Evolutionary conservation across 2,113 vertebrate genomes (phyloP).

Genomic region (Tichodroma muraria): DNA sequence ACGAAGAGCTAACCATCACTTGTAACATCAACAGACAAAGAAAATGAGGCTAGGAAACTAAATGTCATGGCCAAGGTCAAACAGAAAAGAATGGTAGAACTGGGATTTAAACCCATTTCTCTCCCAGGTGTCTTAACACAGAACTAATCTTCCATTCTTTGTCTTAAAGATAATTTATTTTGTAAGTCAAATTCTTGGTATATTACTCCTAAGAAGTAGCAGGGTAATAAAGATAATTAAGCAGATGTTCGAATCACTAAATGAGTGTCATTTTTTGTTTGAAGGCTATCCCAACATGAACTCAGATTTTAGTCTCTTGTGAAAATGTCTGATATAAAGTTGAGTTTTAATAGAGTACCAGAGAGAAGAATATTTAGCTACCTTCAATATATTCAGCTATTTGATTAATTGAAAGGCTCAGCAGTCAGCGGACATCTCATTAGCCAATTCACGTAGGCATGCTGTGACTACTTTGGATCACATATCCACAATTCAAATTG

Average conservation of each 20-base stretch:
- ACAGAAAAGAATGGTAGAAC: background rate
- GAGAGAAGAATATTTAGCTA: slow-evolving; percentile 27
- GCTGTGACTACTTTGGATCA: slow-evolving; percentile 64
- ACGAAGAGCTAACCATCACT: background rate
- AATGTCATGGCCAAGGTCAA: slow-evolving; percentile 20
- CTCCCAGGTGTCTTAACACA: slow-evolving; percentile 18
- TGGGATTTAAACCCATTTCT: slow-evolving; percentile 14
- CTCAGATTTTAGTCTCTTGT: slow-evolving; percentile 46
- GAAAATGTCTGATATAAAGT: slow-evolving; percentile 22
- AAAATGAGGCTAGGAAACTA: background rate
- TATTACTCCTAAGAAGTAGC: slow-evolving; percentile 25
- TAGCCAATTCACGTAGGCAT: slow-evolving; percentile 59
- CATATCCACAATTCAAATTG: slow-evolving; percentile 48
- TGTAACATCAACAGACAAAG: background rate
- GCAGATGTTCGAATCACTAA: slow-evolving; percentile 33
- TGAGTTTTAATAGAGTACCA: slow-evolving; percentile 45
- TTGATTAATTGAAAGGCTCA: slow-evolving; percentile 62
- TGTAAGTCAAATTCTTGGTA: slow-evolving; percentile 18
- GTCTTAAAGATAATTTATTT: slow-evolving; percentile 44
- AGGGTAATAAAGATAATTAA: slow-evolving; percentile 54
- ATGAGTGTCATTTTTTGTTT: slow-evolving; percentile 45
- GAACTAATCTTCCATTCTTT: slow-evolving; percentile 25
- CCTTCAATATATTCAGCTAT: slow-evolving; percentile 37
- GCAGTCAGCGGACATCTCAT: slow-evolving; percentile 71
- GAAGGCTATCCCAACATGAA: slow-evolving; percentile 33